Evolutionary conservation across 2,113 vertebrate genomes (phyloP), one percentile per base, ranked within the genome.

Genomic region (Scortum barcoo): DNA sequence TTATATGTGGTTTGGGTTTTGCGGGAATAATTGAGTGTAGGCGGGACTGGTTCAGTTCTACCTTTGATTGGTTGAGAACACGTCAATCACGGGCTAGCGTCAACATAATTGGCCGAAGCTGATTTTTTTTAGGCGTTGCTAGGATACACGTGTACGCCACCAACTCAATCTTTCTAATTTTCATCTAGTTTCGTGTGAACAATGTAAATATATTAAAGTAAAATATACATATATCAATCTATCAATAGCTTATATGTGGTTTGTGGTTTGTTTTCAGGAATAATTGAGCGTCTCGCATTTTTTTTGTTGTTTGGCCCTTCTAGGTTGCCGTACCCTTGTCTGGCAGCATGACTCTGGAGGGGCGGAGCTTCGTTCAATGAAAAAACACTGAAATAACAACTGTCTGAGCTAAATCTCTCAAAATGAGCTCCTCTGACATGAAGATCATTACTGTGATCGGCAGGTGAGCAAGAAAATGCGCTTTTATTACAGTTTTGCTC

Each of bases 361-460:
- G 81, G 70, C 57, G 76, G 72, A n/a, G 9, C 3, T 53, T 36
- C 13, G 1, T n/a, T n/a, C n/a, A n/a, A n/a, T n/a, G n/a, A n/a
- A n/a, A n/a, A n/a, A n/a, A n/a, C n/a, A n/a, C n/a, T n/a, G n/a
- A n/a, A n/a, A n/a, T n/a, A 56, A n/a, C 3, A 10, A 46, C 2
- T 16, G 2, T 38, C 5, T 13, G n/a, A 82, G 5, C n/a, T 19
- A 10, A 58, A n/a, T 9, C 3, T 17, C 6, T 50, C 6, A 75
- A 44, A 66, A 92, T 93, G 91, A 92, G 81, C 77, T 66, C 72
- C 1, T 70, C 85, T 53, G 84, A 92, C 53, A 87, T 65, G 72
- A 93, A 91, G 51, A 83, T 38, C 0, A 93, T 96, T 61, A 78
- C 94, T 42, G 87, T 96, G 13, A 80, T 96, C 66, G 95, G 95